phyloP scores from a whole-genome alignment of 2,113 vertebrate species.

The Monarcha castaneiventris region DNA sequence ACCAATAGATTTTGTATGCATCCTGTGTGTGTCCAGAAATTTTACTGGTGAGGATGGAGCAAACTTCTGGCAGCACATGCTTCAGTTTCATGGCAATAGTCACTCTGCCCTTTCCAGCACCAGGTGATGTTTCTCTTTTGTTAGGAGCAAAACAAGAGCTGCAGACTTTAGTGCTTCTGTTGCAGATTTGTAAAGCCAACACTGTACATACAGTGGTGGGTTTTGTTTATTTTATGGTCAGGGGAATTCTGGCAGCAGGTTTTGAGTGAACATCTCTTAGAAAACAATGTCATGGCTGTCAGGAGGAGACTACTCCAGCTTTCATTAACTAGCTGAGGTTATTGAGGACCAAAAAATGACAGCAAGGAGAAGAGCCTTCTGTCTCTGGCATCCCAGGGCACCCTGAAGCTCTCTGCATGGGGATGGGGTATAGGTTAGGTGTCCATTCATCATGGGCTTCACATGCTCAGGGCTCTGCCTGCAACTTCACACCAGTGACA shows the following conservation, averaged over 20 bases:
- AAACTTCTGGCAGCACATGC: background rate
- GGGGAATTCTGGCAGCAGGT: background rate
- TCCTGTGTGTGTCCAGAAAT: background rate
- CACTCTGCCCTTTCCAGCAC: background rate
- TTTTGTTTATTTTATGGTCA: background rate
- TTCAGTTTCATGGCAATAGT: background rate
- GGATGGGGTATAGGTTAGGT: background rate
- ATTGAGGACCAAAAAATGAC: background rate
- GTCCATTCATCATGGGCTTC: background rate
- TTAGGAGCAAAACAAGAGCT: background rate
- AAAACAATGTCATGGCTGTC: background rate
- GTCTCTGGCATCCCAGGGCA: background rate
- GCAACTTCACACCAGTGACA: background rate
- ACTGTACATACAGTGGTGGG: rapidly evolving
- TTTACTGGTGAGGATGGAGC: background rate
- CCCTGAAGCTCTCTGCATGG: background rate
- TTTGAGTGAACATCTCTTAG: background rate
- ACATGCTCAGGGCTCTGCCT: background rate
- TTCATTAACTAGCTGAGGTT: background rate
- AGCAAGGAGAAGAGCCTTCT: background rate
- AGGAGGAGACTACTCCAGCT: background rate
- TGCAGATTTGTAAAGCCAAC: background rate
- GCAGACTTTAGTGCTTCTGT: background rate
- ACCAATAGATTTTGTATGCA: background rate
- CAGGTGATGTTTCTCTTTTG: background rate